Base-by-base conservation (phyloP, 2,797 vertebrate genomes). In the Serranus cabrilla region DNA sequence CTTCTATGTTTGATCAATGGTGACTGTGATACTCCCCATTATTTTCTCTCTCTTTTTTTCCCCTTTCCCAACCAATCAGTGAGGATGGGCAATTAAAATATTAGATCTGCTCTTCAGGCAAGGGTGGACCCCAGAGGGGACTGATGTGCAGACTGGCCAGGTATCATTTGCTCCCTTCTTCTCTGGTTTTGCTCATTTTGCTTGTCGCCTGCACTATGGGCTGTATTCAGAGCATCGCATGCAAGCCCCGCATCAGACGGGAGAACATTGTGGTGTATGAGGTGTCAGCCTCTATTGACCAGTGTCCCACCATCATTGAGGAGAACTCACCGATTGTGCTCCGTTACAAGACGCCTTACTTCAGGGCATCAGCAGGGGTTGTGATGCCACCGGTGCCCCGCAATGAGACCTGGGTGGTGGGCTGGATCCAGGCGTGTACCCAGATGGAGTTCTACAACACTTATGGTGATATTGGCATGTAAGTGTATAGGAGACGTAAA, bases 401-500 rank as follows among this genome's bases (percentile, higher is more conserved):
- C 76, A 97, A 97, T 52, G 97, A 99, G 89, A 99, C 97, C 83
- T 99, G 98, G 98, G 98, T 98, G 87, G 98, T 99, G 90, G 98
- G 98, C 89, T 99, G 98, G 98, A 99, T 99, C 89, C 98, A 99
- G 92, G 98, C 98, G 59, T 99, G 98, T 86, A 99, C 98, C 88
- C 97, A 99, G 94, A 99, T 99, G 98, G 98, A 99, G 94, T 99
- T 99, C 95, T 98, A 97, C 96, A 99, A 99, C 95, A 99, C 97
- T 77, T 99, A 99, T 92, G 97, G 97, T 78, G 97, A 97, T 88
- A 95, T 97, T 89, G 97, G 97, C 94, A 97, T 97, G 97, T 97
- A 94, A 96, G 97, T 96, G 63, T 62, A 7, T 0, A 25, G 43
- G 66, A 47, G 66, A 73, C 7, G 10, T 3, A 2, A 10, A 61